Evolutionary conservation across 2,797 vertebrate genomes (phyloP), one percentile per base, ranked within the genome.

Genomic region (Eupleurogrammus muticus): DNA sequence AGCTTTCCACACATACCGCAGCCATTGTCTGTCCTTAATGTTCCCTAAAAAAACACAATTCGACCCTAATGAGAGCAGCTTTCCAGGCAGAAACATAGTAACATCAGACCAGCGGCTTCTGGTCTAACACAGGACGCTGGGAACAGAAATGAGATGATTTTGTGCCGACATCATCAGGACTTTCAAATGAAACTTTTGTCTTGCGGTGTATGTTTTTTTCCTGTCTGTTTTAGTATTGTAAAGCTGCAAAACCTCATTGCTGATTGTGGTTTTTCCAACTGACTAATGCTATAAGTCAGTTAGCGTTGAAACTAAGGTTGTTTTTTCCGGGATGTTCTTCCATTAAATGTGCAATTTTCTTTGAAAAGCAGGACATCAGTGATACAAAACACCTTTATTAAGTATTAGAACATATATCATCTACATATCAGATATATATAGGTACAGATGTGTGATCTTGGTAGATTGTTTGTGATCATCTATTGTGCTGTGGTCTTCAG

Each of bases 61-160:
- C 53, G 53, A 63, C 59, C 50, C 63, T 60, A 80, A 84, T 81
- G 58, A 80, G 69, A 68, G 46, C 50, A 79, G 62, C 52, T 81
- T 65, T 68, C 66, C 51, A 66, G 69, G 50, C 60, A 75, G 44
- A 66, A 34, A 50, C 75, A 65, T 53, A 60, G 51, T 54, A 60
- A 66, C 73, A 69, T 74, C 66, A 89, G 68, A 85, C 66, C 85
- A 76, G 76, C 68, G 70, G 82, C 79, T 85, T 82, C 79, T 88
- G 81, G 75, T 87, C 76, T 71, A 70, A 67, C 53, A 28, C 81
- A 80, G 62, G 64, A 89, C 79, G 75, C 87, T n/a, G n/a, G n/a
- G n/a, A n/a, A 81, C 89, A 48, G 74, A 74, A 87, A 69, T 67
- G 11, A 10, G 57, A 20, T 71, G 63, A 81, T 63, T 78, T 64